These are phyloP conservation scores for Hydriomena furcata DNA, from an alignment of 2,888 invertebrate genomes.

Conservation along the genomic window DNA sequence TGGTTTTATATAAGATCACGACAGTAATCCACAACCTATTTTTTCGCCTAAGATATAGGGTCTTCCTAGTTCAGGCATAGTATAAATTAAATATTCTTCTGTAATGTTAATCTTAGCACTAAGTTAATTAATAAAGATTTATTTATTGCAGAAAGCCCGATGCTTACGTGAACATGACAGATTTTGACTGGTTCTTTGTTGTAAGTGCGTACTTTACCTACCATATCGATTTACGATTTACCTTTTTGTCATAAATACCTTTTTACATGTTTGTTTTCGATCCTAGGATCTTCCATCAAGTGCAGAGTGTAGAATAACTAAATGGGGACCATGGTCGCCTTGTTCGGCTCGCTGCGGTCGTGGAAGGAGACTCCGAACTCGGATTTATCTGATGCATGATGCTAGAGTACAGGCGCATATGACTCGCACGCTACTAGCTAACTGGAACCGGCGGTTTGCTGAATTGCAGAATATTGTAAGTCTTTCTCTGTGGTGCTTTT, in stretches of 20 bases:
- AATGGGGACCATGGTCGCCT: slow-evolving; percentile 92
- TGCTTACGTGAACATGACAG: slow-evolving; percentile 56
- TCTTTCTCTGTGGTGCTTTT: background rate
- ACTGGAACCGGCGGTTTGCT: slow-evolving; percentile 62
- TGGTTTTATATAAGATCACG: too few relatives aligned
- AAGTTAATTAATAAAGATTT: too few relatives aligned
- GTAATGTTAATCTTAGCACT: too few relatives aligned
- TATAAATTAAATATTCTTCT: too few relatives aligned
- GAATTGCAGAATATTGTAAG: slow-evolving; percentile 61
- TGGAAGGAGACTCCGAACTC: slow-evolving; percentile 84
- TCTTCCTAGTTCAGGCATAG: too few relatives aligned
- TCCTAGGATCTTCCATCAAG: slow-evolving; percentile 56
- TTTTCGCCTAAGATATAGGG: too few relatives aligned
- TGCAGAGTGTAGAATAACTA: slow-evolving; percentile 84
- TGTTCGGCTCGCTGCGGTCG: slow-evolving; percentile 92
- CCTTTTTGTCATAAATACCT: too few relatives aligned
- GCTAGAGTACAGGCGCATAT: slow-evolving; percentile 53
- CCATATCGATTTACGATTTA: background rate
- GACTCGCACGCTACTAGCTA: slow-evolving; percentile 46
- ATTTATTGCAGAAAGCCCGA: slow-evolving; percentile 58
- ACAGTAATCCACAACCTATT: too few relatives aligned
- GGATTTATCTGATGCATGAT: slow-evolving; percentile 62
- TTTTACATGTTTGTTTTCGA: background rate
- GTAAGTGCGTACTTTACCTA: slow-evolving; percentile 45
- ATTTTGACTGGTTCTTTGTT: slow-evolving; percentile 72